phyloP scores from a whole-genome alignment of 2,888 invertebrate species.

The Alentia gelatinosa region DNA sequence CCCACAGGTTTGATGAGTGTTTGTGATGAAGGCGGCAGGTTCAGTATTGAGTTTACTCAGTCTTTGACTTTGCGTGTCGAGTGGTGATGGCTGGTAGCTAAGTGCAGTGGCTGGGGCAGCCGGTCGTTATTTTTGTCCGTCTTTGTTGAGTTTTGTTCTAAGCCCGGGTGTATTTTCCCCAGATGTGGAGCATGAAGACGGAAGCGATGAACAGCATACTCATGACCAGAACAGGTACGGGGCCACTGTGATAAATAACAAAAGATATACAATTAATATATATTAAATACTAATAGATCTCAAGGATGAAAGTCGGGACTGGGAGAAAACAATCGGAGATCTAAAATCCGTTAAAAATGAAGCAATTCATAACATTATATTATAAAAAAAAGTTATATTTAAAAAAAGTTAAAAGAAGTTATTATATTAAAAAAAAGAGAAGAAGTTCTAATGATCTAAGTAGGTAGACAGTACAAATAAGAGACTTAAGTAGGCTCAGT shows the following conservation, averaged over 20 bases:
- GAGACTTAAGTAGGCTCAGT: too few species aligned
- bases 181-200: conserved; percentile 99
- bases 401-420: too few species aligned
- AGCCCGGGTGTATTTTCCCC: conserved; percentile 90
- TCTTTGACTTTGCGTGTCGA: not conserved
- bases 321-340: too few species aligned
- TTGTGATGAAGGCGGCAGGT: not conserved
- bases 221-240: conserved; percentile 99
- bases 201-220: conserved; percentile 99
- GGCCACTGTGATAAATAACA: conserved; percentile 84
- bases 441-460: too few species aligned
- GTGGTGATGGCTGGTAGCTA: too few species aligned
- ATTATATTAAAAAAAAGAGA: too few species aligned
- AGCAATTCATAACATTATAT: not conserved
- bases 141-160: conserved; percentile 49
- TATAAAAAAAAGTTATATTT: too few species aligned
- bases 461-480: too few species aligned
- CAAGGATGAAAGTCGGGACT: too few species aligned
- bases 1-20: not conserved
- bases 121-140: too few species aligned
- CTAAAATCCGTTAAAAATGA: too few species aligned
- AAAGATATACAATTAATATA: not conserved
- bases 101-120: not conserved
- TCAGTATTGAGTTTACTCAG: not conserved
- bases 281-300: too few species aligned